A percentile compares a stretch with the other conserved stretches of the same genome.
These are phyloP conservation scores for Cottus gobio DNA, from an alignment of 2,113 vertebrate species.

Conservation along the genomic window DNA sequence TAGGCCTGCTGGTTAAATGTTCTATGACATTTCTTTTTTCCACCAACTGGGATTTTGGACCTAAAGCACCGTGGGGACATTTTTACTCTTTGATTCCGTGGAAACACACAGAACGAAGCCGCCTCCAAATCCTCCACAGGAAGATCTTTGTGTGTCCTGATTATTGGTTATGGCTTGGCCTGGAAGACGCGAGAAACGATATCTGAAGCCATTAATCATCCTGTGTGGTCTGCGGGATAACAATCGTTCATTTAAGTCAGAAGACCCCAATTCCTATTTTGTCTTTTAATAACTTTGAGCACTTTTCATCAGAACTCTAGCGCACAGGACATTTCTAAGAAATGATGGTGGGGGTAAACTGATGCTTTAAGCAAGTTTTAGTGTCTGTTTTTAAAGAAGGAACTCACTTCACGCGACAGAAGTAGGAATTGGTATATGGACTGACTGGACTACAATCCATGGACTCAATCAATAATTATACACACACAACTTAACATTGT, in stretches of 20 bases:
- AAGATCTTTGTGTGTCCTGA: conserved; percentile 25
- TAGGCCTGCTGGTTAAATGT: conserved; percentile 38
- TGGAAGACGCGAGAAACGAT: conserved; percentile 25
- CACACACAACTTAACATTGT: conserved; percentile 1
- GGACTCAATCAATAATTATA: conserved; percentile 21
- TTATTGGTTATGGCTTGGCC: conserved; percentile 23
- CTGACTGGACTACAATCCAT: conserved; percentile 48
- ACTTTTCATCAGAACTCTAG: conserved; percentile 56
- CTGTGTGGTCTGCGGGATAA: conserved; percentile 30
- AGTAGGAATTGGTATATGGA: conserved; percentile 64
- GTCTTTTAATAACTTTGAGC: conserved; percentile 70
- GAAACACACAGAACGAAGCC: conserved; percentile 41
- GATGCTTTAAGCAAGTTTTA: conserved; percentile 70
- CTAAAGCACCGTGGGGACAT: conserved; percentile 13
- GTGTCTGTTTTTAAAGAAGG: conserved; percentile 65
- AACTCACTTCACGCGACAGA: conserved; percentile 71
- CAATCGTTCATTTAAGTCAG: conserved; percentile 48
- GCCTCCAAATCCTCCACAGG: conserved; percentile 21
- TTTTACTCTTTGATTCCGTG: conserved; percentile 33
- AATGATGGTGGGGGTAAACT: conserved; percentile 50
- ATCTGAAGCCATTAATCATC: conserved; percentile 19
- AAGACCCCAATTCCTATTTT: conserved; percentile 68
- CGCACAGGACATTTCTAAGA: conserved; percentile 62
- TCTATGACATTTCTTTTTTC: conserved; percentile 1
- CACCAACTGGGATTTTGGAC: conserved; percentile 38